Evolutionary conservation across 2,888 invertebrate species (phyloP).

Genomic region (Nomada goodeniana): DNA sequence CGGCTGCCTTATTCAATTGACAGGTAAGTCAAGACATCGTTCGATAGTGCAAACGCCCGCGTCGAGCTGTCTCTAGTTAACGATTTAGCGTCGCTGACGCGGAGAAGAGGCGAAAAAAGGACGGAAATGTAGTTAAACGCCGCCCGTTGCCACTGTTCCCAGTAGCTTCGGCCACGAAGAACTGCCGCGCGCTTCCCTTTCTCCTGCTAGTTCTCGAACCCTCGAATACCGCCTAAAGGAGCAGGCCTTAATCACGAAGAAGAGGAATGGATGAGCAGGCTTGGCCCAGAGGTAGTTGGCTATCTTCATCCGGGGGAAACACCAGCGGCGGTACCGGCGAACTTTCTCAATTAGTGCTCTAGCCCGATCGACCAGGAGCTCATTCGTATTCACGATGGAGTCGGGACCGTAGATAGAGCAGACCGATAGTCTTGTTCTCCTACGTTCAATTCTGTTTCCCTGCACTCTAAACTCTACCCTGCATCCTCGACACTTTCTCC

Average conservation of each 20-base stretch:
- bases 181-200: background rate
- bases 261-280: slow-evolving; percentile 40
- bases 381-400: slow-evolving; percentile 78
- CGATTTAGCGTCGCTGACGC: too few relatives aligned
- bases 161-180: too few relatives aligned
- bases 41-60: too few relatives aligned
- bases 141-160: too few relatives aligned
- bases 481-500: slow-evolving; percentile 29
- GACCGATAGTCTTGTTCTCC: slow-evolving; percentile 45
- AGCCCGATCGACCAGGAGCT: slow-evolving; percentile 75
- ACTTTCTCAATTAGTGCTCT: slow-evolving; percentile 79
- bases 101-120: too few relatives aligned
- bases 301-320: slow-evolving; percentile 64
- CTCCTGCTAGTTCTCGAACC: background rate
- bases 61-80: too few relatives aligned
- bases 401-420: slow-evolving; percentile 67
- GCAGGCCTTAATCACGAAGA: slow-evolving; percentile 55
- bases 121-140: too few relatives aligned
- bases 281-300: slow-evolving; percentile 47
- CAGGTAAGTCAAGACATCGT: slow-evolving; percentile 62
- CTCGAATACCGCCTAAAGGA: slow-evolving; percentile 35
- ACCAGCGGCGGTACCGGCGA: slow-evolving; percentile 61
- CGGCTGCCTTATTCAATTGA: slow-evolving; percentile 65
- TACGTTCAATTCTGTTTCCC: background rate
- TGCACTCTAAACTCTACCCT: background rate